Conservation (phyloP, 2,888 invertebrate species). For the Tiphia femorata region DNA sequence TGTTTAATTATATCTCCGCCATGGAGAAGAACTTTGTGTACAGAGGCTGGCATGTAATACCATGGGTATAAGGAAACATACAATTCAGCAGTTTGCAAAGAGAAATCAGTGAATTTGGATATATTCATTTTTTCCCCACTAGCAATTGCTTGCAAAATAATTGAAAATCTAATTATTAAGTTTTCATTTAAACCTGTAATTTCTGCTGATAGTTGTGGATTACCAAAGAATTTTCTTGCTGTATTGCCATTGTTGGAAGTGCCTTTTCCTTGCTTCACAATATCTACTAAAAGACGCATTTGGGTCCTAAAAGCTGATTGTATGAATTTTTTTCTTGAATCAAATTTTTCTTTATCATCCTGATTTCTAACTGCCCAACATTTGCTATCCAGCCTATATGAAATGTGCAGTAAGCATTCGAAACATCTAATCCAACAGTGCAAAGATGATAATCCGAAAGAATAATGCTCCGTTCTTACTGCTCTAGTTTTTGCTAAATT, state of each 20-base stretch:
- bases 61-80: too few species aligned
- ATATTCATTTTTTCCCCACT: constrained; percentile 2
- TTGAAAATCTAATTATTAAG: constrained; percentile 3
- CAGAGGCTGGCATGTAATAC: background rate
- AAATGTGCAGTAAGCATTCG: constrained; percentile 8
- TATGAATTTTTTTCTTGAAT: background rate
- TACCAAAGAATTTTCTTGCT: constrained; percentile 2
- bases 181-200: constrained; percentile 1
- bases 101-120: background rate
- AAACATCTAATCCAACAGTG: constrained; percentile 12
- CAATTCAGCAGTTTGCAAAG: background rate
- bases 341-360: background rate
- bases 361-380: constrained; percentile 1
- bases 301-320: constrained; percentile 3
- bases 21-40: background rate
- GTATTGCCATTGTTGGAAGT: background rate
- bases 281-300: background rate
- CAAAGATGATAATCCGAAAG: constrained; percentile 11
- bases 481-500: background rate
- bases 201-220: background rate
- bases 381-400: constrained; percentile 8
- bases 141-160: constrained; percentile 1
- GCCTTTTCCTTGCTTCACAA: constrained; percentile 4
- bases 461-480: background rate
- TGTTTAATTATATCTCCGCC: background rate